These are phyloP conservation scores for Melanostoma mellinum DNA, from an alignment of 2,888 invertebrate genomes.

Conservation along the genomic window DNA sequence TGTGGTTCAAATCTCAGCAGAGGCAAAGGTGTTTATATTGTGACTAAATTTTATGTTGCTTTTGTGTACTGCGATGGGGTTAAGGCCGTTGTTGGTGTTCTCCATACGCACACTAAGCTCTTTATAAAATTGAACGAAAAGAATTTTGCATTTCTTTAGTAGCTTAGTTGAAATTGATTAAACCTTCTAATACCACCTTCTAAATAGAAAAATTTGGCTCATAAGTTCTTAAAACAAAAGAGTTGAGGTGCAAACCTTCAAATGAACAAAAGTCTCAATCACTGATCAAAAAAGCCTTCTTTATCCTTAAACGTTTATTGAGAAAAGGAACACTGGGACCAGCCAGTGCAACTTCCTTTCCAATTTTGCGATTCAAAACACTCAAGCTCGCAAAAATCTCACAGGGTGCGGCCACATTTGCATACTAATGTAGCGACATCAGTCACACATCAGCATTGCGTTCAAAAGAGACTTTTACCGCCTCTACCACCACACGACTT, in stretches of 20 bases:
- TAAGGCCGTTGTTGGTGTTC: too few species aligned
- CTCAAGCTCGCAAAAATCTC: neutral
- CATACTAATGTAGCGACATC: constrained; percentile 12
- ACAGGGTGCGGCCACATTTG: constrained; percentile 17
- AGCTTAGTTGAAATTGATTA: too few species aligned
- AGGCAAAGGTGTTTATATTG: too few species aligned
- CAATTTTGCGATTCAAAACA: neutral
- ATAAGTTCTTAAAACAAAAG: constrained; percentile 5
- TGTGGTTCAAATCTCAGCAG: too few species aligned
- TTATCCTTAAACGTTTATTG: too few species aligned
- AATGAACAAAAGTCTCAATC: neutral
- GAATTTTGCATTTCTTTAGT: too few species aligned
- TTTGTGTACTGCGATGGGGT: too few species aligned
- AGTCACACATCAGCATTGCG: constrained; percentile 20
- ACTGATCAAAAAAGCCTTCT: neutral
- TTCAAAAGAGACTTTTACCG: constrained; percentile 26
- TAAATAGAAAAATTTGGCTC: too few species aligned
- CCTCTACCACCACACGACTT: neutral
- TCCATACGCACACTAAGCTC: too few species aligned
- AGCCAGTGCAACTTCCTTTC: neutral
- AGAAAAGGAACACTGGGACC: neutral
- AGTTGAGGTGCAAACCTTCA: constrained; percentile 9
- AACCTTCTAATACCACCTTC: too few species aligned
- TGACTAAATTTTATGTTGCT: too few species aligned
- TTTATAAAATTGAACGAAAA: too few species aligned